Evolutionary conservation across 2,888 invertebrate genomes (phyloP), one percentile per base, ranked within the genome.

Genomic region (Tetanocera ferruginea): DNA sequence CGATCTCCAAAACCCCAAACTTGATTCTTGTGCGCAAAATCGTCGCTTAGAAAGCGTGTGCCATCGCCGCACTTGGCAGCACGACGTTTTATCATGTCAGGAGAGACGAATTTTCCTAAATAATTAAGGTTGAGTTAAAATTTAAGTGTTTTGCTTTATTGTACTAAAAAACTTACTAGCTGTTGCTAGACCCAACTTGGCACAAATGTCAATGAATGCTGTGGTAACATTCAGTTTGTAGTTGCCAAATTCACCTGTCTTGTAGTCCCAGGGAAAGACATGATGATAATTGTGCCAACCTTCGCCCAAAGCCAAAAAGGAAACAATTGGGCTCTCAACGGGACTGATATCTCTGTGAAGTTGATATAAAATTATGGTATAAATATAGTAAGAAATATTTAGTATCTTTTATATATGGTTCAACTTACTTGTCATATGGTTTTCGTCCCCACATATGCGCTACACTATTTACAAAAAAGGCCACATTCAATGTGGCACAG

Each of bases 391-490:
- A 43, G 34, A 19, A 57, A 78, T 76, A 37, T 75, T 37, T 17
- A 43, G 0, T 37, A 3, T n/a, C 31, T 49, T 25, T 11, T n/a
- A 60, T 49, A 43, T n/a, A 55, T 2, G 14, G 4, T 67, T 6
- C 14, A 31, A 89, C 91, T 89, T 87, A 95, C 94, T 92, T 94
- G 90, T 98, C 98, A 87, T 97, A 98, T 0, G 98, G 98, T 86
- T 94, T 94, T 83, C 94, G 93, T n/a, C 98, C 98, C 93, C 95
- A 97, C 91, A 96, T 93, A 88, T 98, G 98, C 0, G 98, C 98
- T 14, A 96, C 95, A 87, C 97, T 97, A 89, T 98, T 98, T n/a
- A 98, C 97, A 84, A 95, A 93, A 92, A 95, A 98, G 1, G 98
- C 98, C 82, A 96, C 95, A 90, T 98, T 97, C 9, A 98, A 92